Evolutionary conservation across 2,797 vertebrate species (phyloP), one percentile per base, ranked within the genome.

Genomic region (Brachyrhaphis roseni): DNA sequence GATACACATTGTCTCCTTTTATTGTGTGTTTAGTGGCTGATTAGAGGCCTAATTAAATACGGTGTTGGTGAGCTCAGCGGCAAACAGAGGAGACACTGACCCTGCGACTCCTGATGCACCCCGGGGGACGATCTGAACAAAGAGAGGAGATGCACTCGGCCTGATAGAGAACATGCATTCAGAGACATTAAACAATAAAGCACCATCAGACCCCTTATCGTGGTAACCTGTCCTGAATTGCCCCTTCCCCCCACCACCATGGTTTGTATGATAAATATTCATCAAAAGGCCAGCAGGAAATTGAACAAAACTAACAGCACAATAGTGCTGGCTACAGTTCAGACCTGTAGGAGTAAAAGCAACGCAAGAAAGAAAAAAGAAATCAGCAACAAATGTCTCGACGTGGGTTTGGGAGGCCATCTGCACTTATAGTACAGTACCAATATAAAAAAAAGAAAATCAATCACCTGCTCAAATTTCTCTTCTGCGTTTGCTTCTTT

Each of bases 21-120:
- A 93, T 93, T 95, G 92, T 94, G 93, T 95, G 93, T 96, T 95
- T 91, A 95, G 90, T 85, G 91, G 93, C 92, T 95, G 94, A 95
- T 96, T 95, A 95, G 91, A 91, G 90, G 90, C 86, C 90, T 94
- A 95, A 95, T 96, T 95, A 95, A 95, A 95, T 91, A 93, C 89
- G 88, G 89, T 90, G 91, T 94, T 93, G 81, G 88, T 80, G 89
- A 93, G 91, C 93, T 94, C 86, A 88, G 89, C 93, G 90, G 90
- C 92, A 90, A 92, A 93, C 87, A 95, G 94, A 94, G 93, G 94
- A 94, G 92, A 93, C 87, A 84, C 80, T 94, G 95, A 95, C 95
- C 94, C 93, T 84, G 83, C 26, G 86, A 93, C 92, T 92, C 93
- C 86, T 79, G 86, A 82, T 84, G 88, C 85, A 87, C 90, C 88